Percentiles rank a stretch among this genome's conserved stretches.
Evolutionary conservation across 1,140 invertebrate species (phyloP).

Genomic region (Zaprionus gabonicus): DNA sequence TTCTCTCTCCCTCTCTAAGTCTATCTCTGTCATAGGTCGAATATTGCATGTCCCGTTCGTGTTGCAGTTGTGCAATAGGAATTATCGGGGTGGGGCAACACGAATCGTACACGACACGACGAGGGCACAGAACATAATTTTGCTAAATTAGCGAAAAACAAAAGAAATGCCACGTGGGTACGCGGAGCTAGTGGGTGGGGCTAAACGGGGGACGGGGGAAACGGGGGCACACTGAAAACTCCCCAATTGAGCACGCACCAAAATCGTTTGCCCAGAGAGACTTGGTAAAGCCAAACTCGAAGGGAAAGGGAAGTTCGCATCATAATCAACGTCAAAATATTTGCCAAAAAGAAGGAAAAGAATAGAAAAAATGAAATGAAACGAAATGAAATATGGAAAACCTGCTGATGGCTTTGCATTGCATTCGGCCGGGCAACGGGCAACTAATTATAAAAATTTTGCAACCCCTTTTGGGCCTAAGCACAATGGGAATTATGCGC

Average conservation of each 20-base stretch:
- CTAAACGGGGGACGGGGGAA: slow-evolving; percentile 12
- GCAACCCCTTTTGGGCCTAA: slow-evolving; percentile 59
- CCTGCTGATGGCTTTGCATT: slow-evolving; percentile 39
- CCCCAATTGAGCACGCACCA: slow-evolving; percentile 83
- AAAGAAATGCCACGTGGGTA: slow-evolving; percentile 66
- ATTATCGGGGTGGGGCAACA: slow-evolving; percentile 41
- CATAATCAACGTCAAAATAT: slow-evolving; percentile 82
- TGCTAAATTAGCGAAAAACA: slow-evolving; percentile 83
- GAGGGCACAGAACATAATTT: slow-evolving; percentile 79
- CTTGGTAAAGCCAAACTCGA: slow-evolving; percentile 13
- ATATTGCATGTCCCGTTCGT: slow-evolving; percentile 68
- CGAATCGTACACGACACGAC: slow-evolving; percentile 67
- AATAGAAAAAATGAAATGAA: slow-evolving; percentile 22
- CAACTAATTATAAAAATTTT: slow-evolving; percentile 83
- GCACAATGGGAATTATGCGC: slow-evolving; percentile 47
- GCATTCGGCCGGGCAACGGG: slow-evolving; percentile 73
- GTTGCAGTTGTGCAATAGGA: slow-evolving; percentile 68
- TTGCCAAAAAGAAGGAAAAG: slow-evolving; percentile 60
- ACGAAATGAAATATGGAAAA: slow-evolving; percentile 46
- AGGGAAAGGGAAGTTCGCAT: slow-evolving; percentile 20
- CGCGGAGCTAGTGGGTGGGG: slow-evolving; percentile 18
- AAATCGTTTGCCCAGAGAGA: slow-evolving; percentile 70
- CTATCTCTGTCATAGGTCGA: slow-evolving; percentile 32
- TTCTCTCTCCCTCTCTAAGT: neutral
- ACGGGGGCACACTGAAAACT: slow-evolving; percentile 57